Evolutionary conservation across 2,113 vertebrate species (phyloP).

Genomic region (Sorex fumeus): DNA sequence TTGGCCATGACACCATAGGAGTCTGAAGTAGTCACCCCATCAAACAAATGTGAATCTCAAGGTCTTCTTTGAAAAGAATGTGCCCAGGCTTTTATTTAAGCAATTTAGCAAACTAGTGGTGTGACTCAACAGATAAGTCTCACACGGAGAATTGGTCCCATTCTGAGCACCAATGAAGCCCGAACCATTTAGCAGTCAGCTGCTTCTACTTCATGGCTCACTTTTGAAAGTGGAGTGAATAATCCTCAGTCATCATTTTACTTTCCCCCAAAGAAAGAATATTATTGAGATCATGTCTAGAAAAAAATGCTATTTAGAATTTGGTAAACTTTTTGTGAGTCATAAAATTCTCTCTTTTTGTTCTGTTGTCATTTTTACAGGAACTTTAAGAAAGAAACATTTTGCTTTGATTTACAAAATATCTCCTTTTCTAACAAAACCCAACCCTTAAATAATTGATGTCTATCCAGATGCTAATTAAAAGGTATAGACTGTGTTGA

Average conservation of each 20-base stretch:
- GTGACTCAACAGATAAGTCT: not conserved
- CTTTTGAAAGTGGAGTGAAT: not conserved
- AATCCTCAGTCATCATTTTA: not conserved
- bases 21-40: not conserved
- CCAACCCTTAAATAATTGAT: not conserved
- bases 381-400: not conserved
- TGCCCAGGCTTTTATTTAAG: not conserved
- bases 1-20: not conserved
- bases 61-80: not conserved
- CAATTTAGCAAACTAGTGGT: not conserved
- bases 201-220: not conserved
- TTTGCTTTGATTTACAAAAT: too few species aligned
- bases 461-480: not conserved
- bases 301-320: constrained; percentile 30
- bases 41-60: not conserved
- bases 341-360: constrained; percentile 30
- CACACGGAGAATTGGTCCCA: not conserved
- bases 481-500: not conserved
- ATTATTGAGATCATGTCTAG: not conserved
- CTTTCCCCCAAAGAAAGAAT: not conserved
- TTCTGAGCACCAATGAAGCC: not conserved
- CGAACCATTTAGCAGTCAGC: too few species aligned
- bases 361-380: not conserved
- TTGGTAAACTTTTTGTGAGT: not conserved
- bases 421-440: not conserved